A percentile compares a stretch with the other conserved stretches of the same genome.
Conservation (phyloP, 2,113 vertebrate species). For the Saccopteryx leptura region DNA sequence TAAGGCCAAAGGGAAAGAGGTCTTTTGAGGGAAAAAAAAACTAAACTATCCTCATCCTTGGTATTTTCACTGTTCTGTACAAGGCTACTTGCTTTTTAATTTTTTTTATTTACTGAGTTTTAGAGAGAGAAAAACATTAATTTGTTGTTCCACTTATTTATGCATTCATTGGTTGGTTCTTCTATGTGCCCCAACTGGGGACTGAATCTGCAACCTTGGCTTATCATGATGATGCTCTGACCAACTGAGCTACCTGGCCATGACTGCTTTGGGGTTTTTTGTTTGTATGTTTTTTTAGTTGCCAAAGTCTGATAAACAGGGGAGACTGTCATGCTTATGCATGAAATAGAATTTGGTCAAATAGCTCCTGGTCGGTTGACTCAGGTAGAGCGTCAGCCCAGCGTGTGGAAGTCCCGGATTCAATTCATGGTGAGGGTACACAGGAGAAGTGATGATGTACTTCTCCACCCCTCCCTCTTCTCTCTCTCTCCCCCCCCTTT, state of each 20-base stretch:
- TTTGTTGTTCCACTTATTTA: too few relatives aligned
- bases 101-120: too few relatives aligned
- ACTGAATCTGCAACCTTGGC: too few relatives aligned
- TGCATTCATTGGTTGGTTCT: too few relatives aligned
- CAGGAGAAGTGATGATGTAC: too few relatives aligned
- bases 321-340: slow-evolving; percentile 91
- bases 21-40: slow-evolving; percentile 92
- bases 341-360: slow-evolving; percentile 93
- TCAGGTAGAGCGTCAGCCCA: neutral
- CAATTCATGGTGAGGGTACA: neutral
- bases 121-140: too few relatives aligned
- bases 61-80: slow-evolving; percentile 91
- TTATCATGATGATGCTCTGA: too few relatives aligned
- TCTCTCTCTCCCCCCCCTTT: neutral
- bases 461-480: neutral
- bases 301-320: slow-evolving; percentile 93
- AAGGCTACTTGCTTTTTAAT: slow-evolving; percentile 90
- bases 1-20: slow-evolving; percentile 92
- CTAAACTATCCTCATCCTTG: slow-evolving; percentile 90
- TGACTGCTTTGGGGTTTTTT: too few relatives aligned
- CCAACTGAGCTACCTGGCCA: too few relatives aligned
- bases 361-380: slow-evolving; percentile 87
- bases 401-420: neutral
- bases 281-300: slow-evolving; percentile 87
- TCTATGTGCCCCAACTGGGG: too few relatives aligned